Evolutionary conservation across 2,113 vertebrate genomes (phyloP), one percentile per base, ranked within the genome.

Genomic region (Eleginops maclovinus): DNA sequence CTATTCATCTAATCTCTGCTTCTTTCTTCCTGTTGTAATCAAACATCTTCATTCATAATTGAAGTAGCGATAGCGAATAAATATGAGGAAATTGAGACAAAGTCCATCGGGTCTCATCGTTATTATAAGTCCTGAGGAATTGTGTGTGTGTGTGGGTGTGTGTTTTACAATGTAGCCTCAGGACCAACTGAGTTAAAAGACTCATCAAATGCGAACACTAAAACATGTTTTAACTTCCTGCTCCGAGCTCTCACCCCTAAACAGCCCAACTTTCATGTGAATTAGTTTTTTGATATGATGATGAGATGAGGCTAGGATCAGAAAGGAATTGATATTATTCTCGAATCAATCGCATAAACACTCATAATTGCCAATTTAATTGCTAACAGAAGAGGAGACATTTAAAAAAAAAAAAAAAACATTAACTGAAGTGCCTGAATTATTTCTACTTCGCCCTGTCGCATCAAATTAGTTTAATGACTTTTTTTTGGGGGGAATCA

Each of bases 321-420:
- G 78, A 83, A 86, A 85, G 85, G 68, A 91, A 87, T 78, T 75
- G 62, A 60, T 85, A 83, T 91, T 89, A 79, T 77, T 81, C 74
- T n/a, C 68, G 66, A 91, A 92, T 91, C 79, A 75, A 82, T 88
- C 69, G 64, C 66, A 77, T 76, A 91, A 92, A 91, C 83, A 86
- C 58, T 83, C 84, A 80, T 92, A 93, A 92, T 90, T 92, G 86
- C 77, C 36, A 74, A 80, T 89, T 88, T 93, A 93, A 93, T 92
- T 93, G 90, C 82, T 31, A 77, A 90, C 79, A 88, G 64, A 91
- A 86, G 84, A 87, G 79, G 81, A 85, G 59, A 89, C 75, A 74
- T 88, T 84, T 51, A 76, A 81, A 78, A 86, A 86, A 82, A 87
- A 81, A n/a, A 81, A 72, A 73, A 87, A 82, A 81, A 72, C 88